A percentile compares a stretch with the other conserved stretches of the same genome.
Evolutionary conservation across 2,888 invertebrate genomes (phyloP).

Genomic region (Conus canariensis): DNA sequence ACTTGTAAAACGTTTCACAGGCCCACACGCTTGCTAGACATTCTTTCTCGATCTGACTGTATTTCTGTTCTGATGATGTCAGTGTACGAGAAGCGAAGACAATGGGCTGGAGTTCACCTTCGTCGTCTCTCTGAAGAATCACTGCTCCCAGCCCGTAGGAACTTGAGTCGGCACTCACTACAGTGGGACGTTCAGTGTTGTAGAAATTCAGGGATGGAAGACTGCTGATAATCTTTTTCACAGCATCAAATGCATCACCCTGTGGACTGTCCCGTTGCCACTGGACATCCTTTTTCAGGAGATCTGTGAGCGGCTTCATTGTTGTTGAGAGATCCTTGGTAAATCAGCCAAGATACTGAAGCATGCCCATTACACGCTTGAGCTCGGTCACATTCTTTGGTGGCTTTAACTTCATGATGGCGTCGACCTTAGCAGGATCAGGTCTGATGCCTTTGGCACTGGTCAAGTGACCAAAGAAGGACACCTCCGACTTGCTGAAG

Average conservation of each 20-base stretch:
- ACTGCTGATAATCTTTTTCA: not conserved
- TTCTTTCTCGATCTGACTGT: not conserved
- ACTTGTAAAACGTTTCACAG: not conserved
- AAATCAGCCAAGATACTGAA: not conserved
- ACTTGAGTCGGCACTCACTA: not conserved
- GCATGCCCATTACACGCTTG: not conserved
- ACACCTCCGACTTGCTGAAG: not conserved
- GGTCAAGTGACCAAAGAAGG: not conserved
- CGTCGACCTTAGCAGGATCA: not conserved
- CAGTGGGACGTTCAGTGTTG: not conserved
- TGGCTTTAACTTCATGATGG: not conserved
- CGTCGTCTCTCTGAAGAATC: not conserved
- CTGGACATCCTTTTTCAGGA: not conserved
- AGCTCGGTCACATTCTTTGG: not conserved
- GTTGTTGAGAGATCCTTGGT: not conserved
- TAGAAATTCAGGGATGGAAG: not conserved
- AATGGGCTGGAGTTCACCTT: not conserved
- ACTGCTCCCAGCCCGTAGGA: not conserved
- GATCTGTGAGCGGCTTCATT: not conserved
- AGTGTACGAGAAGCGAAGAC: not conserved
- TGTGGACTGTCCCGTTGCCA: not conserved
- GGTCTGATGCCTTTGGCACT: not conserved
- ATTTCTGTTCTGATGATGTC: not conserved
- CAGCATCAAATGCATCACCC: not conserved
- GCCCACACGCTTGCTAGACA: not conserved